A percentile compares a stretch with the other conserved stretches of the same genome.
These are phyloP conservation scores for Calameuta pallipes DNA, from an alignment of 2,888 invertebrate species.

Conservation along the genomic window DNA sequence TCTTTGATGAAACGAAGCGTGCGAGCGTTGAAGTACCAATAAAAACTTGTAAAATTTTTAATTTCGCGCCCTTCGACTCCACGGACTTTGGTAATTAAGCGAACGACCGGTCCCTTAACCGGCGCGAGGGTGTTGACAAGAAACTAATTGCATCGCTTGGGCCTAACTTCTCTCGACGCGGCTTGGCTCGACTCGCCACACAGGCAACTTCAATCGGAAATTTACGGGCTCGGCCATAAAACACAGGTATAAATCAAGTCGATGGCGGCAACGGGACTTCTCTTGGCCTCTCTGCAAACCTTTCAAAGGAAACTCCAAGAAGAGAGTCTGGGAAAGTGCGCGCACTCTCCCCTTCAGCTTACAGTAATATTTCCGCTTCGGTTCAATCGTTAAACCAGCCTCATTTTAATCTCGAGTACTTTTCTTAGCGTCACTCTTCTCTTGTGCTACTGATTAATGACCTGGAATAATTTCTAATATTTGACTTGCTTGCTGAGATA, in stretches of 20 bases:
- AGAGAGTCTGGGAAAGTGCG: conserved; percentile 9
- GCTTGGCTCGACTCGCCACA: conserved; percentile 5
- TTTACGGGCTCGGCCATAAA: conserved; percentile 22
- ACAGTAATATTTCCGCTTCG: conserved; percentile 6
- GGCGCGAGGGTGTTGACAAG: conserved; percentile 20
- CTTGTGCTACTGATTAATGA: not conserved
- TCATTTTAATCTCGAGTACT: not conserved
- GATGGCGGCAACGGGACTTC: conserved; percentile 9
- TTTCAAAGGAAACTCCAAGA: conserved; percentile 12
- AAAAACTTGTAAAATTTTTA: conserved; percentile 23
- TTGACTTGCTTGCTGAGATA: not conserved
- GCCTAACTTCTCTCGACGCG: conserved; percentile 10
- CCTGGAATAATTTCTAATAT: not conserved
- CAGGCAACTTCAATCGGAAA: conserved; percentile 22
- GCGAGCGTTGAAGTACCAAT: conserved; percentile 8
- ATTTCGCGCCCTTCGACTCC: conserved; percentile 23
- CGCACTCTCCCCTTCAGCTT: conserved; percentile 12
- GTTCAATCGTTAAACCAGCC: not conserved
- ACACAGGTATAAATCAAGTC: conserved; percentile 23
- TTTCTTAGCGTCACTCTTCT: not conserved
- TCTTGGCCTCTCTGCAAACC: conserved; percentile 10
- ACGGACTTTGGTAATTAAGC: conserved; percentile 26
- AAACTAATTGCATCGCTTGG: conserved; percentile 26
- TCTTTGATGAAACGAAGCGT: conserved; percentile 13
- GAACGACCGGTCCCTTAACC: conserved; percentile 16